These are phyloP conservation scores for Pantherophis guttatus DNA, from an alignment of 2,113 vertebrate species.

Conservation along the genomic window DNA sequence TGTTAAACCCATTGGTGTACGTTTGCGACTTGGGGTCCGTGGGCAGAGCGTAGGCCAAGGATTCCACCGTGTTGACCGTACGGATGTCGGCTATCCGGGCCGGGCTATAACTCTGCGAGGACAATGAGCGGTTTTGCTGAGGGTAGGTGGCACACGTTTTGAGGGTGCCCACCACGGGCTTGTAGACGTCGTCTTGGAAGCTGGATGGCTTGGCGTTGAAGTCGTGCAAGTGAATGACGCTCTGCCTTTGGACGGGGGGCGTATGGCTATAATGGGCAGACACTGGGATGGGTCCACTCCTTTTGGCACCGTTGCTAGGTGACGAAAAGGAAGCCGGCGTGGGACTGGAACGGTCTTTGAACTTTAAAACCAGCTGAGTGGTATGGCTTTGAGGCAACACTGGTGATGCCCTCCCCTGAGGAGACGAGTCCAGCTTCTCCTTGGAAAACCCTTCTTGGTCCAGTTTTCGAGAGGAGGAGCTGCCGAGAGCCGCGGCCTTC, in stretches of 20 bases:
- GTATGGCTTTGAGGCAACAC: constrained; percentile 82
- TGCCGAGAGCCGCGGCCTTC: constrained; percentile 61
- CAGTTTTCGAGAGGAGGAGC: constrained; percentile 63
- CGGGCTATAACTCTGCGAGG: constrained; percentile 94
- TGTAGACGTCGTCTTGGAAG: constrained; percentile 85
- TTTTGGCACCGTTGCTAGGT: constrained; percentile 80
- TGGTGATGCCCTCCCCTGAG: constrained; percentile 85
- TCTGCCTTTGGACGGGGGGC: constrained; percentile 89
- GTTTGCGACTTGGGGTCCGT: constrained; percentile 94
- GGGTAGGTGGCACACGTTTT: constrained; percentile 97
- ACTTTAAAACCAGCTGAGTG: constrained; percentile 81
- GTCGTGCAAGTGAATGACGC: constrained; percentile 91
- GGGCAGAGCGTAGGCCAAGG: constrained; percentile 80
- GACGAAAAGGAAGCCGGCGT: constrained; percentile 80
- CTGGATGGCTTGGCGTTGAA: constrained; percentile 83
- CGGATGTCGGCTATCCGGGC: constrained; percentile 84
- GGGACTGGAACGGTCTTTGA: constrained; percentile 85
- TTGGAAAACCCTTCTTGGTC: constrained; percentile 71
- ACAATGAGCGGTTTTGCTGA: constrained; percentile 94
- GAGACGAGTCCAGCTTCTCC: constrained; percentile 80
- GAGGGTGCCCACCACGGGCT: constrained; percentile 84
- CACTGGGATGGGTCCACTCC: constrained; percentile 77
- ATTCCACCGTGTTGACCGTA: constrained; percentile 82
- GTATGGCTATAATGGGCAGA: constrained; percentile 94
- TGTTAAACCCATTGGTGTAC: constrained; percentile 85